A percentile compares a stretch with the other conserved stretches of the same genome.
Conservation (phyloP, 2,797 vertebrate genomes). For the Alauda arvensis region DNA sequence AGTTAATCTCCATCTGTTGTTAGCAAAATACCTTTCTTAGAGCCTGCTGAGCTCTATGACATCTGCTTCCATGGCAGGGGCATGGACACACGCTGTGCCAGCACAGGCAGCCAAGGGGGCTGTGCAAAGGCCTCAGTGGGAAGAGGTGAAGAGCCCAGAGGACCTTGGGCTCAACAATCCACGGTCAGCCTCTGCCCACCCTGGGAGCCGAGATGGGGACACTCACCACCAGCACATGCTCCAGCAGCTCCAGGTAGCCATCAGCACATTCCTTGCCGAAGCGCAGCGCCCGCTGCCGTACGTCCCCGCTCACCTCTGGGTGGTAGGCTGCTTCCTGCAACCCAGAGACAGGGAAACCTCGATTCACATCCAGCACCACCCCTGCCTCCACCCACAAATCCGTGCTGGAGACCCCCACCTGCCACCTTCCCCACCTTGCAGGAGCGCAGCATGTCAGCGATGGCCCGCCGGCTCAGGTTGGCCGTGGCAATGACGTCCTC, state of each 20-base stretch:
- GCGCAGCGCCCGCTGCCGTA: constrained; percentile 86
- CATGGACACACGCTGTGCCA: background rate
- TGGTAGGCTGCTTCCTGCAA: constrained; percentile 91
- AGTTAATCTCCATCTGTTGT: constrained; percentile 26
- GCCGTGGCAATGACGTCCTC: constrained; percentile 95
- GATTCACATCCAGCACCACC: background rate
- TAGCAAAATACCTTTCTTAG: constrained; percentile 11
- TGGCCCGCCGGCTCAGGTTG: constrained; percentile 92
- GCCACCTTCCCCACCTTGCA: constrained; percentile 79
- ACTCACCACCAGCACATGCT: constrained; percentile 94
- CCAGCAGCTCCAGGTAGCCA: constrained; percentile 93
- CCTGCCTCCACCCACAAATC: background rate
- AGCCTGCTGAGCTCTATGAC: background rate
- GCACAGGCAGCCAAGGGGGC: background rate
- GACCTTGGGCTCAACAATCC: background rate
- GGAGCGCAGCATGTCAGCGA: constrained; percentile 93
- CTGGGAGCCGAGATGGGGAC: accelerated
- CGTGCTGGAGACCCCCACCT: accelerated
- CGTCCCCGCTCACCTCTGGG: constrained; percentile 86
- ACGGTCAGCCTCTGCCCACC: background rate
- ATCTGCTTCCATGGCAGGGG: background rate
- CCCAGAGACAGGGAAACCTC: background rate
- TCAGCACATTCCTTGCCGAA: constrained; percentile 90
- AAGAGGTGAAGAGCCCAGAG: background rate
- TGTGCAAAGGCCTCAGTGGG: background rate